Conservation (phyloP, 2,797 vertebrate genomes). For the Urosaurus nigricauda region DNA sequence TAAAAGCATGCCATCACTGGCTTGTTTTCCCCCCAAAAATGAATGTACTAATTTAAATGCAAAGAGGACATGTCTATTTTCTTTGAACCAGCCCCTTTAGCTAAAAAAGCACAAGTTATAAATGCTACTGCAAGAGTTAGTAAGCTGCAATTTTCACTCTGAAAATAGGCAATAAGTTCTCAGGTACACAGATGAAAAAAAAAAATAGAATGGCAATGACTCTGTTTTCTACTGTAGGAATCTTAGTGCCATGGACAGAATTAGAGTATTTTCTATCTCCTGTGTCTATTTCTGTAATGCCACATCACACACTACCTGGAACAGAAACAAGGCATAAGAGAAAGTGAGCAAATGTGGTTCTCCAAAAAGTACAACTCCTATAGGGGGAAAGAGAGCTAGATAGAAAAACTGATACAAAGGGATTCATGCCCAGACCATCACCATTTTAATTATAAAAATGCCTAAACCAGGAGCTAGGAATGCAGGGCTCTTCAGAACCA, state of each 20-base stretch:
- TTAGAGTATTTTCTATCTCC: constrained; percentile 12
- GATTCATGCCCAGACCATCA: not conserved
- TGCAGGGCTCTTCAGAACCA: too few species aligned
- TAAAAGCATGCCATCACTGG: constrained; percentile 45
- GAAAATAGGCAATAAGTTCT: constrained; percentile 4
- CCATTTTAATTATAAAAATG: too few species aligned
- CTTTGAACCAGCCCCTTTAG: constrained; percentile 48
- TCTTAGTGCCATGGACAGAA: constrained; percentile 31
- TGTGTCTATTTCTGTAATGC: constrained; percentile 34
- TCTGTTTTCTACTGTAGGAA: constrained; percentile 39
- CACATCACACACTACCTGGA: constrained; percentile 22
- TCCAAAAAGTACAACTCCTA: constrained; percentile 13
- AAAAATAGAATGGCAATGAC: constrained; percentile 22
- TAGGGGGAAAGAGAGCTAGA: not conserved
- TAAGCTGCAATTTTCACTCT: not conserved
- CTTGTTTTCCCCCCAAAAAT: not conserved
- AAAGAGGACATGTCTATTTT: not conserved
- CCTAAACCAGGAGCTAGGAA: too few species aligned
- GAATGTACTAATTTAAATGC: constrained; percentile 28
- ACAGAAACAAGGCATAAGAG: constrained; percentile 8
- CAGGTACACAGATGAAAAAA: constrained; percentile 3
- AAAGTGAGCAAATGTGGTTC: not conserved
- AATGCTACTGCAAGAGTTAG: not conserved
- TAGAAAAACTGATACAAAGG: not conserved
- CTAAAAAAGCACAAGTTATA: constrained; percentile 36